A percentile compares a stretch with the other conserved stretches of the same genome.
Evolutionary conservation across 2,888 invertebrate species (phyloP).

Genomic region (Drosophila colorata): DNA sequence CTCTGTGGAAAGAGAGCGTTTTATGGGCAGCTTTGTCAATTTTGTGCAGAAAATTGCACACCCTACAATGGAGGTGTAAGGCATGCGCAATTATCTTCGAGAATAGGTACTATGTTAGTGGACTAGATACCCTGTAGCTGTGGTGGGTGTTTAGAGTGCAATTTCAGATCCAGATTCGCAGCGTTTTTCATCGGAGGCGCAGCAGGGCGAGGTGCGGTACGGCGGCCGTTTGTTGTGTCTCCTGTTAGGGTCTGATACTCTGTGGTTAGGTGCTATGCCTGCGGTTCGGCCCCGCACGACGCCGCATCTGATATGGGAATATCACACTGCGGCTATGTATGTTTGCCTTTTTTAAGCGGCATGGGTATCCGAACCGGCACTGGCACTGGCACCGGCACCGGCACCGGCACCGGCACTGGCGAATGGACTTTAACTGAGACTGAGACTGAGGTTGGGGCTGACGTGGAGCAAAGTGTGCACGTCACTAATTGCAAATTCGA

Average conservation of each 20-base stretch:
- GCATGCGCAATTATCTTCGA: too few species aligned
- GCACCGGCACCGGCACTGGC: conserved; percentile 11
- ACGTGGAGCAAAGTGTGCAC: conserved; percentile 73
- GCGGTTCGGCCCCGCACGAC: conserved; percentile 57
- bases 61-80: conserved; percentile 19
- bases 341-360: conserved; percentile 42
- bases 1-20: too few species aligned
- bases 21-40: too few species aligned
- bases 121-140: conserved; percentile 35
- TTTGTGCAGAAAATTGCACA: conserved; percentile 14
- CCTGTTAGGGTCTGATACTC: conserved; percentile 32
- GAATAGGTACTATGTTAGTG: conserved; percentile 21
- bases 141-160: conserved; percentile 43
- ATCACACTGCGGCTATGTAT: conserved; percentile 61
- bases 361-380: conserved; percentile 24
- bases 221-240: conserved; percentile 35
- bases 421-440: conserved; percentile 20
- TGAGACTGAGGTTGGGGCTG: conserved; percentile 34
- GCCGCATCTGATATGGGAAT: conserved; percentile 71
- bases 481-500: conserved; percentile 83
- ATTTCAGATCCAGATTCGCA: conserved; percentile 37
- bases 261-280: conserved; percentile 64
- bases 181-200: conserved; percentile 10
- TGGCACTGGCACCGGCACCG: conserved; percentile 20
- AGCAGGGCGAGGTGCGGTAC: conserved; percentile 2